Evolutionary conservation across 2,113 vertebrate genomes (phyloP), one percentile per base, ranked within the genome.

Genomic region (Entomyzon cyanotis): DNA sequence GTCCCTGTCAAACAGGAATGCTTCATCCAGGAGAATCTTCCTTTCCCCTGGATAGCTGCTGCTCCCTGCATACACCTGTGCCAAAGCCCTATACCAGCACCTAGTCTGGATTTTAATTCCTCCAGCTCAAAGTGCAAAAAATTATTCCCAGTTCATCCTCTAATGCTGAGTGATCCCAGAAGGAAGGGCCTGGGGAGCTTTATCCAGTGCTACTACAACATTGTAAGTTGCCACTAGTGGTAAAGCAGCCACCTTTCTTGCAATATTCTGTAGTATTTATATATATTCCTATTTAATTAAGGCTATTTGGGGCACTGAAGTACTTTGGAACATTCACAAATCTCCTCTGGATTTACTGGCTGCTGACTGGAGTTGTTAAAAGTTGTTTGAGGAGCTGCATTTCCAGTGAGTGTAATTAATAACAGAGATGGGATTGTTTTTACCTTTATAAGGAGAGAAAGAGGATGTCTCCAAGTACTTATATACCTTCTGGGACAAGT

Each of bases 171-270:
- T 47, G 75, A n/a, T 28, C 69, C 23, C 22, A 42, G 31, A 20
- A 68, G n/a, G 20, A 37, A 21, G 41, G 28, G 12, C 46, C 9
- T n/a, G 50, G 8, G 16, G 55, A n/a, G 41, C 11, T 27, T 67
- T 30, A 5, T 13, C 16, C 20, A 4, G 13, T 16, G 30, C 50
- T 60, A 5, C 50, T 60, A 5, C 16, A 37, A 1, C 0, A 1
- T 41, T 24, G 42, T 44, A 8, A 81, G 28, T 41, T 87, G 42
- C 33, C 31, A 7, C 37, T 23, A 11, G 27, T 37, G 59, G 22
- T 13, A 39, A 15, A 18, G 20, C 31, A 58, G 81, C 22, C 22
- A 37, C 30, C 52, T 87, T 70, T 28, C 37, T 10, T 50, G 20
- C 63, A 64, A 22, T 53, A 28, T 37, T 46, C 22, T 63, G 12